Evolutionary conservation across 2,797 vertebrate genomes (phyloP), one percentile per base, ranked within the genome.

Genomic region (Argyrosomus regius): DNA sequence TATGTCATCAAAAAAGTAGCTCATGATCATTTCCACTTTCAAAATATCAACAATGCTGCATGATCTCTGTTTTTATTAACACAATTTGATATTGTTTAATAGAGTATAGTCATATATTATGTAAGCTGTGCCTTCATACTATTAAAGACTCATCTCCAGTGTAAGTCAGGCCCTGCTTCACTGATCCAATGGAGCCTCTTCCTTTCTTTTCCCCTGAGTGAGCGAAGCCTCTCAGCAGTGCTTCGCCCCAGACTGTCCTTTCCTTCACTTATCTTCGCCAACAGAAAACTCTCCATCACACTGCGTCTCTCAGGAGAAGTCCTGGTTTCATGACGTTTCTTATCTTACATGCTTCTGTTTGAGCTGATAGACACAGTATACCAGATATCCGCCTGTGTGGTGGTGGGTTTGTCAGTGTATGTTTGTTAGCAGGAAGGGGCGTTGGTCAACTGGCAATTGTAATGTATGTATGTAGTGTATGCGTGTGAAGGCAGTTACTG

Each of bases 181-280:
- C 45, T 52, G 68, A 71, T 28, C 18, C 24, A 13, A 3, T 18
- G 2, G 61, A 58, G 64, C 45, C 57, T 78, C 75, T 81, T 87
- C 80, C 84, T 74, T 53, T 80, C 24, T 62, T 7, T 68, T 79
- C 70, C 71, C 72, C 14, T 0, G 45, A 56, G 80, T 59, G 59
- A 59, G 26, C 39, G 63, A 48, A 68, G 57, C 49, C 3, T 66
- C 78, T 73, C n/a, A 74, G 56, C 43, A 18, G 7, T n/a, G 13
- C 72, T 59, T 64, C 78, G 60, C 72, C 78, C 53, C 45, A 52
- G 60, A 5, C n/a, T 0, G 46, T 41, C 49, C 43, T 79, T 78
- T 80, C 75, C 64, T 61, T 54, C 35, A 61, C 77, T 86, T 85
- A 88, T 89, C 81, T 78, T 48, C 56, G n/a, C 28, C 64, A 60